Percentiles rank a stretch among this genome's conserved stretches.
Conservation (phyloP, 64 coral and sea anemone species). For the Porites lutea region DNA sequence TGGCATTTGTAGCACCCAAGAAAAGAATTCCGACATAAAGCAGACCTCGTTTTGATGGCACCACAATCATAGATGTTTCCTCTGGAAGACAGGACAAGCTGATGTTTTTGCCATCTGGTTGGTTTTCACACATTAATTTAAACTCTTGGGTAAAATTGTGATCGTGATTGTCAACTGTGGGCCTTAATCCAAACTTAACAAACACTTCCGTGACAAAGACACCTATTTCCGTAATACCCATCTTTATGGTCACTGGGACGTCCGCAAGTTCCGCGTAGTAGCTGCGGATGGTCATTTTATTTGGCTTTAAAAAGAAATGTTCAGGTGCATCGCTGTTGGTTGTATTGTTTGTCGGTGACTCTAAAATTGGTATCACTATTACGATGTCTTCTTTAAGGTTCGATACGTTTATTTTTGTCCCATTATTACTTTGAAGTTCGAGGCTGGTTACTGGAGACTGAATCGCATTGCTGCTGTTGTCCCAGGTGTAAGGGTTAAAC, state of each 20-base stretch:
- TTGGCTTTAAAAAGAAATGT: not conserved
- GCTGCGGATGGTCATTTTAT: slow-evolving; percentile 29
- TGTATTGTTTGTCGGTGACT: not conserved
- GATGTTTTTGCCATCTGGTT: not conserved
- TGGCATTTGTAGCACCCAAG: not conserved
- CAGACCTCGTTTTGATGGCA: slow-evolving; percentile 30
- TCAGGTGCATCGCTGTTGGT: not conserved
- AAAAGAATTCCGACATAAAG: slow-evolving; percentile 67
- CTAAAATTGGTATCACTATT: too few relatives aligned
- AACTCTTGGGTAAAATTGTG: slow-evolving; percentile 17
- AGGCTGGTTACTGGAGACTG: too few relatives aligned
- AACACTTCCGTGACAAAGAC: slow-evolving; percentile 51
- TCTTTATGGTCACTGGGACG: not conserved
- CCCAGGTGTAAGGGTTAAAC: not conserved
- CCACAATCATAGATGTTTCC: slow-evolving; percentile 12
- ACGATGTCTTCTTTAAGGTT: too few relatives aligned
- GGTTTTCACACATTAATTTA: slow-evolving; percentile 15
- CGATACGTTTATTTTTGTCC: too few relatives aligned
- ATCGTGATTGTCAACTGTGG: slow-evolving; percentile 39
- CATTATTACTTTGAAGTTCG: too few relatives aligned
- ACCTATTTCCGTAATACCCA: slow-evolving; percentile 10
- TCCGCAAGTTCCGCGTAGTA: not conserved
- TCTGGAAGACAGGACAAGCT: slow-evolving; percentile 22
- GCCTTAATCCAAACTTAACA: slow-evolving; percentile 45
- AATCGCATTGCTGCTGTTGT: not conserved